Conservation (phyloP, 1,140 invertebrate genomes). For the Sesamia nonagrioides region DNA sequence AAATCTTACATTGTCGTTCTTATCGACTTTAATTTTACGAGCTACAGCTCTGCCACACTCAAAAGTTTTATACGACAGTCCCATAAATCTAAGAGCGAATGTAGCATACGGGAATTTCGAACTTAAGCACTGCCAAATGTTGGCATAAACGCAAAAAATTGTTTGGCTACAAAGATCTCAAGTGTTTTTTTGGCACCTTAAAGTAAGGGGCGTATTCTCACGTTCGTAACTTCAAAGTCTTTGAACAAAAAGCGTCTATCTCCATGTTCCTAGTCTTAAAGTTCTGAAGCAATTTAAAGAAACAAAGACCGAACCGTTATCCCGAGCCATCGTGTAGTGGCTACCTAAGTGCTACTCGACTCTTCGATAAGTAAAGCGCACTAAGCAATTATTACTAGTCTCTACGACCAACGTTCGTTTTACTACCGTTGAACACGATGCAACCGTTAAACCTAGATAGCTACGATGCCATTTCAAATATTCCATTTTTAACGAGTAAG, state of each 20-base stretch:
- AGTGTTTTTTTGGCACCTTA: too few species aligned
- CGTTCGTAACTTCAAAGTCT: background rate
- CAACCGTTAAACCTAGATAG: conserved; percentile 60
- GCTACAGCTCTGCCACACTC: background rate
- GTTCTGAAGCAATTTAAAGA: conserved; percentile 31
- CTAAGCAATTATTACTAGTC: conserved; percentile 50
- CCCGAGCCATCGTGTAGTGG: conserved; percentile 19
- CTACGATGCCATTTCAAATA: conserved; percentile 51
- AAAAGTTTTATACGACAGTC: conserved; percentile 20
- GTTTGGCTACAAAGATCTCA: background rate
- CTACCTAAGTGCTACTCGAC: conserved; percentile 36
- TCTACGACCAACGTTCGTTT: conserved; percentile 50
- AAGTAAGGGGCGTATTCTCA: background rate
- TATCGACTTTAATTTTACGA: conserved; percentile 37
- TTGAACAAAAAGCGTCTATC: conserved; percentile 4
- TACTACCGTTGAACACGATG: conserved; percentile 55
- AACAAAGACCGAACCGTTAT: conserved; percentile 41
- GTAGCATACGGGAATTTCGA: background rate
- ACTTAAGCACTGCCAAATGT: background rate
- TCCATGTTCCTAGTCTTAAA: conserved; percentile 13
- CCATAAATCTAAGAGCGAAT: conserved; percentile 20
- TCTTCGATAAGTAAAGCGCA: conserved; percentile 47
- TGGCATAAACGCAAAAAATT: background rate
- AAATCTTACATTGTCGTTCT: conserved; percentile 42
- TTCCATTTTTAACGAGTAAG: conserved; percentile 55